A percentile compares a stretch with the other conserved stretches of the same genome.
Evolutionary conservation across 2,797 vertebrate genomes (phyloP).

Genomic region (Enteromius viviparus): DNA sequence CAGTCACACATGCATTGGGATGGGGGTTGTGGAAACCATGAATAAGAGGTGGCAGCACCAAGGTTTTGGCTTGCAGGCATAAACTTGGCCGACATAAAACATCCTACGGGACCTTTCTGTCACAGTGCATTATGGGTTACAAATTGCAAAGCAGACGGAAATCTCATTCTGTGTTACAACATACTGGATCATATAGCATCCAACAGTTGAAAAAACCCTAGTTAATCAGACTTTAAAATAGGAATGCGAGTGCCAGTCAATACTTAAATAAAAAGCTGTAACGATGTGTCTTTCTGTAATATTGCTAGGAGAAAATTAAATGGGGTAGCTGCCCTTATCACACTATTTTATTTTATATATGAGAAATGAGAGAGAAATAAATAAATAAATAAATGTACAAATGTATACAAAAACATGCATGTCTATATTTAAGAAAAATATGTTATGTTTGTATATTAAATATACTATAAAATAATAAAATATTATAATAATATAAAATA

Average conservation of each 20-base stretch:
- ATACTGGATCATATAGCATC: slow-evolving; percentile 31
- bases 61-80: slow-evolving; percentile 30
- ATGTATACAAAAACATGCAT: no score
- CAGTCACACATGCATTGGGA: slow-evolving; percentile 30
- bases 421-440: no score
- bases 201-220: slow-evolving; percentile 3
- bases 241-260: not conserved
- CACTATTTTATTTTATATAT: not conserved
- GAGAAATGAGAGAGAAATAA: not conserved
- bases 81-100: slow-evolving; percentile 29
- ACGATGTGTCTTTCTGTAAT: not conserved
- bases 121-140: slow-evolving; percentile 42
- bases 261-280: slow-evolving; percentile 5
- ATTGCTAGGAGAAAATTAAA: not conserved
- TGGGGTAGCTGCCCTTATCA: not conserved
- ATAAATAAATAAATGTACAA: not conserved
- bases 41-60: slow-evolving; percentile 30
- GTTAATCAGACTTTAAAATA: slow-evolving; percentile 2
- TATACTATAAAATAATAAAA: no score
- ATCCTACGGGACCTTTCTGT: slow-evolving; percentile 39
- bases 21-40: slow-evolving; percentile 23
- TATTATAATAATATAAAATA: no score
- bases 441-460: no score
- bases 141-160: slow-evolving; percentile 41
- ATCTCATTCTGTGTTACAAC: slow-evolving; percentile 41